Conservation (phyloP, 2,888 invertebrate genomes). For the Heptascelio sp. region DNA sequence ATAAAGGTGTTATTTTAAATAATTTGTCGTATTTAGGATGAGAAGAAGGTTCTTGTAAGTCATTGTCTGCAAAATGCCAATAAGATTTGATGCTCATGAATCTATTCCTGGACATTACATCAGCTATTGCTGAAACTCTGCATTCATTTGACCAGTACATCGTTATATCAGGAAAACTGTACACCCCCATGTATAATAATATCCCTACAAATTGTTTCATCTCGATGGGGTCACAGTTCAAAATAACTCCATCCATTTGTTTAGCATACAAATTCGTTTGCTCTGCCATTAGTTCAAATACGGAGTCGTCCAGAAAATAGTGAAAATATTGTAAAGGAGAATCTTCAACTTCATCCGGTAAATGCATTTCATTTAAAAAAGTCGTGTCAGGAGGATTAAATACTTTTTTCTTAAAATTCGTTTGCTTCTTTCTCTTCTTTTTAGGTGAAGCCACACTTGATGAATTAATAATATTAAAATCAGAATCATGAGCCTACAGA, state of each 20-base stretch:
- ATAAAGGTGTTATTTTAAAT: constrained; percentile 4
- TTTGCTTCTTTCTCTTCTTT: neutral
- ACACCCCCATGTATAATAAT: constrained; percentile 17
- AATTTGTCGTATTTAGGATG: constrained; percentile 4
- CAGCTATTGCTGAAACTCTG: neutral
- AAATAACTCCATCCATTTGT: constrained; percentile 21
- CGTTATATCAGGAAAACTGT: neutral
- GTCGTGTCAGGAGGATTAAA: neutral
- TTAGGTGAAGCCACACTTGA: neutral
- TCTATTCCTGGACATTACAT: constrained; percentile 14
- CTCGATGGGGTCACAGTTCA: constrained; percentile 1
- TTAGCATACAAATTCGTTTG: constrained; percentile 13
- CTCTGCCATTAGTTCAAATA: constrained; percentile 5
- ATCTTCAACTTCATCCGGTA: neutral
- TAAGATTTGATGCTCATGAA: constrained; percentile 11
- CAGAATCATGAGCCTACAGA: neutral
- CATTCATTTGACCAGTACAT: constrained; percentile 12
- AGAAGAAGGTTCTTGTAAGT: constrained; percentile 8
- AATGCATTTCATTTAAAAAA: neutral
- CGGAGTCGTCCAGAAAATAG: constrained; percentile 14
- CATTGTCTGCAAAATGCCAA: constrained; percentile 14
- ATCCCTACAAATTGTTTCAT: constrained; percentile 17
- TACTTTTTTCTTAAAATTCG: neutral
- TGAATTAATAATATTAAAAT: neutral
- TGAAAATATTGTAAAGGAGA: constrained; percentile 20